phyloP scores from a whole-genome alignment of 2,888 invertebrate genomes.

The Limnephilus rhombicus region DNA sequence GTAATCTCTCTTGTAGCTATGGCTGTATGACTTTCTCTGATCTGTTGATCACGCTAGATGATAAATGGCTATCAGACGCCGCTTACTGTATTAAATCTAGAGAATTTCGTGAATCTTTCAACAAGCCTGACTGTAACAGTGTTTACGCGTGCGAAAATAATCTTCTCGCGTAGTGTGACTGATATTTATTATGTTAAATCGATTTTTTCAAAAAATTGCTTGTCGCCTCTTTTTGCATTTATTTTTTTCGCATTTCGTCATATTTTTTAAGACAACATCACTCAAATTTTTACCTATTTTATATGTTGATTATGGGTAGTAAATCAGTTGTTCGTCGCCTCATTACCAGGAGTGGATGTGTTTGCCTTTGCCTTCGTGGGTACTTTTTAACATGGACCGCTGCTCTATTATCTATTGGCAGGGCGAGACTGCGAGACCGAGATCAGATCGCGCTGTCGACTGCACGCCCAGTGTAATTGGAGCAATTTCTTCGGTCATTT shows the following conservation, averaged over 20 bases:
- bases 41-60: background rate
- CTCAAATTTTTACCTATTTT: too few relatives aligned
- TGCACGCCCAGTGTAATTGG: background rate
- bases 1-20: background rate
- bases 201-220: background rate
- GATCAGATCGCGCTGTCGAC: too few relatives aligned
- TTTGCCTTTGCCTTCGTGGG: background rate
- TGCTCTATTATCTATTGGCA: background rate
- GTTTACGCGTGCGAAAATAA: background rate
- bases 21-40: background rate
- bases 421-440: background rate
- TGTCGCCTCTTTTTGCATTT: background rate
- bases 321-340: background rate
- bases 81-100: background rate
- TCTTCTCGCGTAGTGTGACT: background rate
- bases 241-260: background rate
- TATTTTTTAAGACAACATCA: background rate
- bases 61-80: background rate
- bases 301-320: too few relatives aligned
- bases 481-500: constrained; percentile 10
- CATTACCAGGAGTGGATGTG: background rate
- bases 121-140: background rate
- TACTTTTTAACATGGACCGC: background rate
- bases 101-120: background rate
- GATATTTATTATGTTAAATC: background rate